Evolutionary conservation across 2,888 invertebrate genomes (phyloP).

Genomic region (Conistra vaccinii): DNA sequence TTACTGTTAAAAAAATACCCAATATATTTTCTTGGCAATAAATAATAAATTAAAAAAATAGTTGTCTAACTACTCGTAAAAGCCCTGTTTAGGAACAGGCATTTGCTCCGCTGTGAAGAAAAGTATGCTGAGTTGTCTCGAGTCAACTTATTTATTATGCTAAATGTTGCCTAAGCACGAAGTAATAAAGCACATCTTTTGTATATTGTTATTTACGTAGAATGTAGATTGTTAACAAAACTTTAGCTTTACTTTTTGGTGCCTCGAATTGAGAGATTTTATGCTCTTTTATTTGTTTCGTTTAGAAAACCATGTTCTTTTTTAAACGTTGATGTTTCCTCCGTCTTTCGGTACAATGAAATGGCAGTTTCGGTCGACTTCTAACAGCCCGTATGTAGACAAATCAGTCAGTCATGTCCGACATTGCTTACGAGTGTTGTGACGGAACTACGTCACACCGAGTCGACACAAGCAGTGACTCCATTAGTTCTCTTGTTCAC

Average conservation of each 20-base stretch:
- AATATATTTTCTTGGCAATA: slow-evolving; percentile 19
- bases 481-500: no score
- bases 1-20: slow-evolving; percentile 4
- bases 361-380: background rate
- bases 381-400: background rate
- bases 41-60: background rate
- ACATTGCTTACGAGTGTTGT: background rate
- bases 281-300: background rate
- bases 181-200: slow-evolving; percentile 52
- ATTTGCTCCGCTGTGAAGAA: background rate
- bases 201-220: slow-evolving; percentile 35
- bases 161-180: slow-evolving; percentile 37
- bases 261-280: background rate
- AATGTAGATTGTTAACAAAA: slow-evolving; percentile 12
- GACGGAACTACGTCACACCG: background rate
- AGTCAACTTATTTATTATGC: slow-evolving; percentile 7
- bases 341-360: background rate
- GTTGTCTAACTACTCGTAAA: background rate
- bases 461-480: background rate
- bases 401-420: background rate
- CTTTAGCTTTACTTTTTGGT: slow-evolving; percentile 13
- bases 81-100: background rate
- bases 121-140: background rate
- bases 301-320: background rate
- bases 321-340: background rate